Base-by-base conservation (phyloP, 1,140 invertebrate species). In the Polypedilum pembai region DNA sequence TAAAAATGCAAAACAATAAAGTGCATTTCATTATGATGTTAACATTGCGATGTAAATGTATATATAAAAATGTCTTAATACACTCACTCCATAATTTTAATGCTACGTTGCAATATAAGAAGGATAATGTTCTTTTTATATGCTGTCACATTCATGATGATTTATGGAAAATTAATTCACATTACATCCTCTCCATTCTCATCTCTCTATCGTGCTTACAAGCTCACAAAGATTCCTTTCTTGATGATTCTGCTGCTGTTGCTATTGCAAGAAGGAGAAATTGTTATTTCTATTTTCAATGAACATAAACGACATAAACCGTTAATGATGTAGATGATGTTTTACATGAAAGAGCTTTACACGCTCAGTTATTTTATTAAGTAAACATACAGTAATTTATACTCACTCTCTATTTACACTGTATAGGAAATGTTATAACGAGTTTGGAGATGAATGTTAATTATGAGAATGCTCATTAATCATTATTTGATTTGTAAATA, bases 91-190 rank as follows among this genome's bases (percentile, higher is more conserved):
- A 56, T 56, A 56, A 56, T n/a, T 56, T 56, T n/a, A 56, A 56
- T 56, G 45, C 45, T 56, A 15, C n/a, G 12, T 4, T 56, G n/a
- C 45, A n/a, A 56, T 56, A 56, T n/a, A n/a, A 56, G 12, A 12
- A 12, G 45, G 12, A 69, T 69, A 69, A 69, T 69, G 65, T 69
- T 69, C 65, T 69, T 69, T 69, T 69, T 69, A 69, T 69, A 69
- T 69, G 65, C 20, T 69, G 20, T 69, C 65, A 69, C 65, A 69
- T 69, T 69, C 65, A 69, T 21, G 65, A 69, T 69, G 65, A 69
- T 69, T 69, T 69, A 69, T 69, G 65, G 65, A 69, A 69, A 69
- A 69, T 69, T 69, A 69, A 69, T 69, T 69, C 65, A 69, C 65
- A 69, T 69, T 69, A 56, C 45, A 56, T 56, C 45, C 45, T 56